Evolutionary conservation across 2,113 vertebrate species (phyloP).

Genomic region (Tachysurus vachellii): DNA sequence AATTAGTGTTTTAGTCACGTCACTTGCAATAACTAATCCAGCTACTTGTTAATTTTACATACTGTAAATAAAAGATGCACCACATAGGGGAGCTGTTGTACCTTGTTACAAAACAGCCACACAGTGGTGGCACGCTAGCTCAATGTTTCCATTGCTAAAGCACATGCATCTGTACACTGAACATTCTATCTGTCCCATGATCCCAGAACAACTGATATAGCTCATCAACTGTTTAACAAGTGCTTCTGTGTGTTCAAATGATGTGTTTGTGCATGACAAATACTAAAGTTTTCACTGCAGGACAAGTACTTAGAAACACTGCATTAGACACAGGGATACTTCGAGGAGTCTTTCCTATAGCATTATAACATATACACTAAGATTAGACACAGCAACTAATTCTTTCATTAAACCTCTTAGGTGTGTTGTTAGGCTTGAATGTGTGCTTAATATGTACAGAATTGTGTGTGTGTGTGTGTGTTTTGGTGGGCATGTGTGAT

Average conservation of each 20-base stretch:
- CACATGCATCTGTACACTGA: background rate
- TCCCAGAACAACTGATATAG: background rate
- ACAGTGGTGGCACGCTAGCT: background rate
- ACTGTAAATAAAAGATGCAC: slow-evolving; percentile 11
- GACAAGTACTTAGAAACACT: background rate
- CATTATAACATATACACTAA: background rate
- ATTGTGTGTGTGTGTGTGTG: background rate
- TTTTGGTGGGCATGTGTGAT: background rate
- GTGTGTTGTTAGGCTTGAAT: background rate
- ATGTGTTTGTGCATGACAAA: background rate
- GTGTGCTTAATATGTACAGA: slow-evolving; percentile 23
- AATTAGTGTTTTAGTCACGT: background rate
- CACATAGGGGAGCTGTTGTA: slow-evolving; percentile 49
- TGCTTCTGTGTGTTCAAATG: background rate
- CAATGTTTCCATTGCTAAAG: background rate
- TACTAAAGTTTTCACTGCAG: background rate
- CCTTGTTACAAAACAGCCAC: slow-evolving; percentile 7
- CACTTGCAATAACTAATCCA: background rate
- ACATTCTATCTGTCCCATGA: background rate
- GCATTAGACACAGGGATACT: background rate
- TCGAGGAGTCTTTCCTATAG: slow-evolving; percentile 3
- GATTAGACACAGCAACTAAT: background rate
- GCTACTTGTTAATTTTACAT: background rate
- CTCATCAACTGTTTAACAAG: background rate
- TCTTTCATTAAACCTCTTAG: slow-evolving; percentile 5